Evolutionary conservation across 2,888 invertebrate species (phyloP), one percentile per base, ranked within the genome.

Genomic region (Ganaspis brasiliensis): DNA sequence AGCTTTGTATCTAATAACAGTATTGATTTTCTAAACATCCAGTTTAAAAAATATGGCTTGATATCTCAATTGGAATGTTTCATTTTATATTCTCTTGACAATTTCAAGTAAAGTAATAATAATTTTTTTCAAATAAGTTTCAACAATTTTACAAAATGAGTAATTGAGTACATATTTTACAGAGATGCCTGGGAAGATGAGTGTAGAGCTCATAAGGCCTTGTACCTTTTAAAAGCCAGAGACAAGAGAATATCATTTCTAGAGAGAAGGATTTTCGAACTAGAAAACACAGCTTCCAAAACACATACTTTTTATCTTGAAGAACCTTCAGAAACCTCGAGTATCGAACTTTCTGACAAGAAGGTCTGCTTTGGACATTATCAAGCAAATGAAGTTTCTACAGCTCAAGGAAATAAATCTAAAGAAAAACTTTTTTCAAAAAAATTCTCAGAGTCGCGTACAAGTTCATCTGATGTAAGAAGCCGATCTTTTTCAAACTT

Each of bases 121-220:
- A 31, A 31, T 31, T 31, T 31, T n/a, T 6, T 4, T 31, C 31
- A 31, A 31, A 31, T 31, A 6, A 4, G 2, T 31, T 6, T 31
- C 6, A 6, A 31, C 31, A 31, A 31, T 31, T 2, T 31, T 31
- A 31, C 31, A 31, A 31, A 6, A 31, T 31, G 6, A 31, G 6
- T 6, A 31, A 31, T 31, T 31, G 31, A 4, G 2, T 31, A 6
- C 2, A 2, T 31, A 31, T 31, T 31, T 31, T 31, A 4, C 31
- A 76, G 73, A 76, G 73, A 61, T 24, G 83, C 84, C 2, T 52
- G 82, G 77, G 81, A 85, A 35, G 87, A 87, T 55, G 85, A 87
- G 55, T 67, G 71, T 12, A 77, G 85, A 5, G 84, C 87, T 0
- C 79, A 79, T 14, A 84, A 86, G 31, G 83, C 86, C 2, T 77